Evolutionary conservation across 2,797 vertebrate genomes (phyloP).

Genomic region (Anisognathus igniventris): DNA sequence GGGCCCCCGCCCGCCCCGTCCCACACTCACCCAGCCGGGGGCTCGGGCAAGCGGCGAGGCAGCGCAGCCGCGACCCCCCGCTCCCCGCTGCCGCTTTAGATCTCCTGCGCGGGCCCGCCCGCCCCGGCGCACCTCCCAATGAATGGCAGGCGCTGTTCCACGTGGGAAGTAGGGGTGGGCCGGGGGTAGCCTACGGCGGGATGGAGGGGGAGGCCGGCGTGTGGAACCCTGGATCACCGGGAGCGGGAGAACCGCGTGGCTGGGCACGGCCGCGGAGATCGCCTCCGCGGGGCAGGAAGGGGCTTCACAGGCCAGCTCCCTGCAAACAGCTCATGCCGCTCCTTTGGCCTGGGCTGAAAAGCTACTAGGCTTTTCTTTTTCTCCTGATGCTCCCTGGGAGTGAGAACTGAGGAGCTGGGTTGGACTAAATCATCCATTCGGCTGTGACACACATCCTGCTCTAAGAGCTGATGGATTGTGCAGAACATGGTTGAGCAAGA

Average conservation of each 20-base stretch:
- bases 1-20: not conserved
- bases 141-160: not conserved
- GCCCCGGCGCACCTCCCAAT: rapidly evolving
- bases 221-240: rapidly evolving
- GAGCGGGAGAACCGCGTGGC: not conserved
- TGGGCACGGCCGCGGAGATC: too few species aligned
- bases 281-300: too few species aligned
- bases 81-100: not conserved
- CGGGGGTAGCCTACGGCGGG: rapidly evolving
- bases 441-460: not conserved
- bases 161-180: not conserved
- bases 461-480: not conserved
- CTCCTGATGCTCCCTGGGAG: not conserved
- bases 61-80: not conserved
- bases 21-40: not conserved
- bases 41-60: not conserved
- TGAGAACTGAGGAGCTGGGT: not conserved
- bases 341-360: not conserved
- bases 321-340: not conserved
- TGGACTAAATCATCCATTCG: not conserved
- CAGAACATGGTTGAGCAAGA: not conserved
- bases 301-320: not conserved
- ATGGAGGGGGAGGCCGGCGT: too few species aligned
- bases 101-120: too few species aligned
- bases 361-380: not conserved